Evolutionary conservation across 2,888 invertebrate genomes (phyloP).

Genomic region (Magallana nippona): DNA sequence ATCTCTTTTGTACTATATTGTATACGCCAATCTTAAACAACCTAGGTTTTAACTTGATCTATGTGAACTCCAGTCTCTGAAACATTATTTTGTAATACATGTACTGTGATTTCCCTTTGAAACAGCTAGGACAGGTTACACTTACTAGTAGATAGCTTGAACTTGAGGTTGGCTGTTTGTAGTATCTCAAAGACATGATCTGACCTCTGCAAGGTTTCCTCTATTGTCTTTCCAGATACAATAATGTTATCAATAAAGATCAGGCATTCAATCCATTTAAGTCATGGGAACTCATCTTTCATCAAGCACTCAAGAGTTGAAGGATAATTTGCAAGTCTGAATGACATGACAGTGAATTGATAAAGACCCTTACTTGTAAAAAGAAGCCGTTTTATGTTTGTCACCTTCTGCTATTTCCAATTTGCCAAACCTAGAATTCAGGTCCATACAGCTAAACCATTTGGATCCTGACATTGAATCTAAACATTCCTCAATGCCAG

Average conservation of each 20-base stretch:
- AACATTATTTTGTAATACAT: no score
- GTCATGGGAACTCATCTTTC: slow-evolving; percentile 48
- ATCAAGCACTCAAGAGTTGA: slow-evolving; percentile 58
- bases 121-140: slow-evolving; percentile 52
- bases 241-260: slow-evolving; percentile 58
- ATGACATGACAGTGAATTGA: slow-evolving; percentile 48
- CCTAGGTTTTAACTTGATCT: background rate
- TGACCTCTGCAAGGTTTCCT: slow-evolving; percentile 42
- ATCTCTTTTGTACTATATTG: background rate
- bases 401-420: slow-evolving; percentile 47
- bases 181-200: slow-evolving; percentile 51
- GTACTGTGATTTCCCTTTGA: slow-evolving; percentile 50
- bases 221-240: slow-evolving; percentile 43
- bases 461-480: slow-evolving; percentile 53
- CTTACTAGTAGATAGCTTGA: slow-evolving; percentile 59
- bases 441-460: slow-evolving; percentile 59
- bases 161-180: slow-evolving; percentile 48
- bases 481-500: slow-evolving; percentile 49
- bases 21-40: background rate
- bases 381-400: slow-evolving; percentile 54
- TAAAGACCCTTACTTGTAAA: slow-evolving; percentile 43
- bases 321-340: slow-evolving; percentile 52
- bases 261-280: slow-evolving; percentile 46
- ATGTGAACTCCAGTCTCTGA: background rate
- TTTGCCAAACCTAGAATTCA: slow-evolving; percentile 62